Evolutionary conservation across 2,113 vertebrate genomes (phyloP), one percentile per base, ranked within the genome.

Genomic region (Xyliphius kryptos): DNA sequence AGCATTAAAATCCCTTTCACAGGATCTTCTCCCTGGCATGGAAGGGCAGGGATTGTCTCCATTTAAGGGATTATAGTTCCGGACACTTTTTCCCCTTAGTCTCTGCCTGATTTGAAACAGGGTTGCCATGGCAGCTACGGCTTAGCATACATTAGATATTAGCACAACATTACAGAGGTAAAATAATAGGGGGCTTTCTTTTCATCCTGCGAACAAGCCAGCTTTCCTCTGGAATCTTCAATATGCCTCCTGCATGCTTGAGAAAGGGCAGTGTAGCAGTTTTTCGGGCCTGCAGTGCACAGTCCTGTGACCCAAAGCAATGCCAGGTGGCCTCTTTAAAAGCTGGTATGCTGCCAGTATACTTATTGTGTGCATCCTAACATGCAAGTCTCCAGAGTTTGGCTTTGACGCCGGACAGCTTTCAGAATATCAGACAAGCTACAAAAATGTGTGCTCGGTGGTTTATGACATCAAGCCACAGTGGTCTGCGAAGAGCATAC

Each of bases 41-140:
- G 38, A 38, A 21, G 16, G 12, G 41, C 20, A 38, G 15, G 26
- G 67, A 58, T 64, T 51, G 63, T 43, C 44, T 70, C 55, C 16
- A 9, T 43, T 66, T 71, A 54, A 70, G 74, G n/a, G 71, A 74
- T 80, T 80, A 76, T 68, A 46, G 68, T 76, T n/a, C 56, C 32
- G 61, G 44, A 53, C 72, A 49, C 44, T 49, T 61, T 61, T 75
- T 73, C 74, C 51, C 38, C 53, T n/a, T n/a, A n/a, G n/a, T n/a
- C n/a, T 67, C 50, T 57, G 56, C 69, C 59, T 72, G 15, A 56
- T 60, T 75, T 80, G 75, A 83, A 85, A n/a, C 78, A 56, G 62
- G 73, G 84, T 87, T 87, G 79, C 84, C 85, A 87, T 88, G 83
- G 83, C 80, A 88, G 83, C 85, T 76, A 75, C 70, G 82, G 82